Percentiles rank a stretch among this genome's conserved stretches.
These are phyloP conservation scores for Hemicordylus capensis DNA, from an alignment of 2,113 vertebrate genomes.

Conservation along the genomic window DNA sequence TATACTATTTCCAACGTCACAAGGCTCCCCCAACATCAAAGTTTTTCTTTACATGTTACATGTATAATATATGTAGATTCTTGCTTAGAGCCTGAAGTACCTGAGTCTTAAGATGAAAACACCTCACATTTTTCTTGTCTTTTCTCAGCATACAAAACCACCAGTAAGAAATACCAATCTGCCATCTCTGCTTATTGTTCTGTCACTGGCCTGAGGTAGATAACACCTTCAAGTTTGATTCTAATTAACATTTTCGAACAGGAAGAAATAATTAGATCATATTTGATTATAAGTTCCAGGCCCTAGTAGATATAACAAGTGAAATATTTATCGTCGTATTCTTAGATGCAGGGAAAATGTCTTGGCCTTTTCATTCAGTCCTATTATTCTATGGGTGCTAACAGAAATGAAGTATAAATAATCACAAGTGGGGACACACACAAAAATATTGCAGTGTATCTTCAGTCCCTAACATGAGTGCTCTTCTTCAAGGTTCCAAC, in stretches of 20 bases:
- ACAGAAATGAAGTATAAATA: background rate
- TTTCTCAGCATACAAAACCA: background rate
- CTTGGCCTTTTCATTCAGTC: background rate
- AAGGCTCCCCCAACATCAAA: background rate
- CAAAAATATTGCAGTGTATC: too few relatives aligned
- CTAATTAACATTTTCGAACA: constrained; percentile 29
- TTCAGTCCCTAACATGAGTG: too few relatives aligned
- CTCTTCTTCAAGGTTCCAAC: too few relatives aligned
- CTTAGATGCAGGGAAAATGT: background rate
- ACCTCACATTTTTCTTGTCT: background rate
- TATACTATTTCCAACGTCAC: background rate
- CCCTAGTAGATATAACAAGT: background rate
- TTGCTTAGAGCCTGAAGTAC: background rate
- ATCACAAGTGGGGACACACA: background rate
- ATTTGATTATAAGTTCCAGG: constrained; percentile 14
- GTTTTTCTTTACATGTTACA: background rate
- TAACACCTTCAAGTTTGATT: constrained; percentile 24
- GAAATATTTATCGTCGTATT: background rate
- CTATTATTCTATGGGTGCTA: background rate
- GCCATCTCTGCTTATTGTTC: constrained; percentile 19
- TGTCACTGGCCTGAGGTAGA: background rate
- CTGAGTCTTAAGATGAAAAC: background rate
- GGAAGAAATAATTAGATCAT: constrained; percentile 12
- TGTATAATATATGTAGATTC: background rate
- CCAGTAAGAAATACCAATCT: constrained; percentile 16